Percentiles rank a stretch among this genome's conserved stretches.
These are phyloP conservation scores for Pomatostomus ruficeps DNA, from an alignment of 2,113 vertebrate species.

Conservation along the genomic window DNA sequence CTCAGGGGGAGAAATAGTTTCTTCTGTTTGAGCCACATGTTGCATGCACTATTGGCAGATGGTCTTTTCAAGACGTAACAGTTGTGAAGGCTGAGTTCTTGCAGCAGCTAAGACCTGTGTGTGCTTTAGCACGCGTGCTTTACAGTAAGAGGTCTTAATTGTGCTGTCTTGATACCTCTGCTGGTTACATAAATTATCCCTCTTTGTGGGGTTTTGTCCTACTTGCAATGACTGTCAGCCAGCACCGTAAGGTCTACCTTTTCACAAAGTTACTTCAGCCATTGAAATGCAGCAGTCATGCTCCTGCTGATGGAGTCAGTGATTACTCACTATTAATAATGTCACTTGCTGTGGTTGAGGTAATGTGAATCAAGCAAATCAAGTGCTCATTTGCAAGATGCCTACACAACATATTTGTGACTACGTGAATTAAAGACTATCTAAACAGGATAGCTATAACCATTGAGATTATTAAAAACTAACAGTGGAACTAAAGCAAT, in stretches of 20 bases:
- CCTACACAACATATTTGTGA: not conserved
- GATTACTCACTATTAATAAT: not conserved
- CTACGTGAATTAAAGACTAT: not conserved
- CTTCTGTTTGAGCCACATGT: not conserved
- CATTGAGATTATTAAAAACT: not conserved
- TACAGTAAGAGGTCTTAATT: not conserved
- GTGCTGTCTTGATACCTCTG: not conserved
- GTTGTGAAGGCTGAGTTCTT: not conserved
- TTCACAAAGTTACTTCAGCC: not conserved
- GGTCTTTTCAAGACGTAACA: not conserved
- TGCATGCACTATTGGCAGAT: not conserved
- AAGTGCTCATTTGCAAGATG: not conserved
- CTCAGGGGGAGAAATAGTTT: not conserved
- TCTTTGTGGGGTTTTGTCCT: not conserved
- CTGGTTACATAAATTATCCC: not conserved
- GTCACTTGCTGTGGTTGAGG: not conserved
- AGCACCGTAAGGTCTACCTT: not conserved
- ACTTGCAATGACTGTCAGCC: not conserved
- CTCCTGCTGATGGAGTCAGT: not conserved
- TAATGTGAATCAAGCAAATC: not conserved
- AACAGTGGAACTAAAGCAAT: not conserved
- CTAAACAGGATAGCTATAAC: not conserved
- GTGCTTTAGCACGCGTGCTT: rapidly evolving
- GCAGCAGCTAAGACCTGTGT: not conserved
- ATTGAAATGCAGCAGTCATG: not conserved